Base-by-base conservation (phyloP, 2,113 vertebrate species). In the Aythya baeri region DNA sequence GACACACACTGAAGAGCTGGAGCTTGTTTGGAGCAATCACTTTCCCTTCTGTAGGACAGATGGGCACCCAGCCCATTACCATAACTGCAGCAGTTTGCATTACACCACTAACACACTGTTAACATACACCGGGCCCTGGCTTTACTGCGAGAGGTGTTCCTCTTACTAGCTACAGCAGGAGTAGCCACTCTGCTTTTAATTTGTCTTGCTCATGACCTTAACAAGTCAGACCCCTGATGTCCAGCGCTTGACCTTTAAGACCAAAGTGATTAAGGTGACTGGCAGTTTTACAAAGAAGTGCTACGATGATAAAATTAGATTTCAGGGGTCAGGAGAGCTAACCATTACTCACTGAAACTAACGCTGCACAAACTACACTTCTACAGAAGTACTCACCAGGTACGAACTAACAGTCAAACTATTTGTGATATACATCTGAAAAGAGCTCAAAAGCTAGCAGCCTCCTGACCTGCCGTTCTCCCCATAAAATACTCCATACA, bases 1-100 rank as follows among this genome's bases (percentile, higher is more conserved):
- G 13, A 34, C 49, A 50, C 1, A 1, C 13, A 43, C 0, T 61
- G 54, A 87, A 72, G 58, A 87, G 74, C 0, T 50, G 11, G 22
- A 89, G 82, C 75, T 78, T n/a, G 59, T 46, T 87, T 65, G 2
- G 10, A 76, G 54, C 15, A 58, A 52, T 46, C 75, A 50, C 61
- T 36, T 94, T 57, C 71, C 18, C 5, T 38, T 34, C 44, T 57
- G 20, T 79, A 25, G 0, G 0, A 65, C n/a, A 59, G 43, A 27
- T 12, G 6, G 0, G 4, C n/a, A 71, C 32, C 36, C 50, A 75
- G 36, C 46, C 8, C 17, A 63, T 22, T 78, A 38, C 22, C 6
- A 12, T 43, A 92, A 75, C 20, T 61, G 31, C 29, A 77, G 13
- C 3, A 2, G 0, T 62, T 61, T 34, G 38, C 29, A 65, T 58